Evolutionary conservation across 2,113 vertebrate genomes (phyloP).

Genomic region (Xenopus laevis): DNA sequence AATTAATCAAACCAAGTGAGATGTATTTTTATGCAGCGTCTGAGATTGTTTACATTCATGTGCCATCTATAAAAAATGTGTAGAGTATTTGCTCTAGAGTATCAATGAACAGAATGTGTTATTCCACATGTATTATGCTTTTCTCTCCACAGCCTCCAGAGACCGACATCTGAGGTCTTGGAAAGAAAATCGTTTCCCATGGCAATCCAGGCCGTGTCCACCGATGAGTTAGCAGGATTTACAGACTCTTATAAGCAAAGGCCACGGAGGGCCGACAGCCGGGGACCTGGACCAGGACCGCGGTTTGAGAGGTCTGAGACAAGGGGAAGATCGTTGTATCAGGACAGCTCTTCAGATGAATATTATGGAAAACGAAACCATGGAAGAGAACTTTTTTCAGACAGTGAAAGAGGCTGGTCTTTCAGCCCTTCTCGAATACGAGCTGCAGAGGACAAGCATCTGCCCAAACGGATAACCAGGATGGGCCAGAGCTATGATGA

Average conservation of each 20-base stretch:
- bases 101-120: background rate
- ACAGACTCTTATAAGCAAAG: conserved; percentile 75
- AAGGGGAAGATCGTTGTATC: conserved; percentile 54
- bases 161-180: conserved; percentile 83
- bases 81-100: background rate
- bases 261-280: conserved; percentile 64
- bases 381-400: conserved; percentile 55
- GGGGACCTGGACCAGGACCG: conserved; percentile 56
- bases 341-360: conserved; percentile 62
- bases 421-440: conserved; percentile 70
- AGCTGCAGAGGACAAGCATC: conserved; percentile 69
- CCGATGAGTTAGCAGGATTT: conserved; percentile 91
- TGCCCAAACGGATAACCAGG: conserved; percentile 70
- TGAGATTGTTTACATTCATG: too few relatives aligned
- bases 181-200: conserved; percentile 80
- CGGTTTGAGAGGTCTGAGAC: conserved; percentile 65
- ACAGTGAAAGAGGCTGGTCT: conserved; percentile 65
- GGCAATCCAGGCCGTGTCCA: conserved; percentile 80
- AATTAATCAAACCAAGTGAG: too few relatives aligned
- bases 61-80: too few relatives aligned
- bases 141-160: conserved; percentile 70
- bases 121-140: background rate
- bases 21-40: too few relatives aligned
- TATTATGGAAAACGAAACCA: conserved; percentile 64
- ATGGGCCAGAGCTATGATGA: conserved; percentile 77